Conservation (phyloP, 1,140 invertebrate genomes). For the Drosophila malerkotliana region DNA sequence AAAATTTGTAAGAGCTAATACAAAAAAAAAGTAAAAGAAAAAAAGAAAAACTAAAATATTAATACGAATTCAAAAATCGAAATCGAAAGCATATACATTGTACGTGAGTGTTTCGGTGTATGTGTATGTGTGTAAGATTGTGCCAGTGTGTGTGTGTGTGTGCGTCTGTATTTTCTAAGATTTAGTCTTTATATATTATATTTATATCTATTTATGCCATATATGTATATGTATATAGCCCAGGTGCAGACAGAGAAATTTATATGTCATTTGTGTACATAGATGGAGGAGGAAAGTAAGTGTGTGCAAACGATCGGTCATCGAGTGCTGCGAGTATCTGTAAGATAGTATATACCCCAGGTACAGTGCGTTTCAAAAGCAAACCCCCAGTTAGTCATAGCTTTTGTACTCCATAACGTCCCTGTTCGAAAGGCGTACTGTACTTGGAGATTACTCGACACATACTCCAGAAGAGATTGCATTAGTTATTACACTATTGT, state of each 20-base stretch:
- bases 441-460: background rate
- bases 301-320: no score
- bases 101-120: background rate
- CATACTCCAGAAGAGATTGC: background rate
- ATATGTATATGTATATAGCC: constrained; percentile 31
- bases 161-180: constrained; percentile 16
- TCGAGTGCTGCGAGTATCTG: background rate
- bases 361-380: background rate
- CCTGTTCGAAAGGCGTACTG: no score
- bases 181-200: constrained; percentile 26
- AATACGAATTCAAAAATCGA: background rate
- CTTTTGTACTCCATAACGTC: no score
- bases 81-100: background rate
- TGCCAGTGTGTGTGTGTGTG: constrained; percentile 16
- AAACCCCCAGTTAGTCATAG: no score
- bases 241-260: constrained; percentile 29
- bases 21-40: background rate
- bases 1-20: constrained; percentile 38
- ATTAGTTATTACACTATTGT: background rate
- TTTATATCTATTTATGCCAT: constrained; percentile 46
- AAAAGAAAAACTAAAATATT: no score
- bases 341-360: background rate
- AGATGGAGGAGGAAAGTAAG: constrained; percentile 4
- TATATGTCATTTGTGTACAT: constrained; percentile 36
- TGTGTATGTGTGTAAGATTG: constrained; percentile 13